Percentiles rank a stretch among this genome's conserved stretches.
Evolutionary conservation across 2,888 invertebrate genomes (phyloP).

Genomic region (Arrhopalites spinosus): DNA sequence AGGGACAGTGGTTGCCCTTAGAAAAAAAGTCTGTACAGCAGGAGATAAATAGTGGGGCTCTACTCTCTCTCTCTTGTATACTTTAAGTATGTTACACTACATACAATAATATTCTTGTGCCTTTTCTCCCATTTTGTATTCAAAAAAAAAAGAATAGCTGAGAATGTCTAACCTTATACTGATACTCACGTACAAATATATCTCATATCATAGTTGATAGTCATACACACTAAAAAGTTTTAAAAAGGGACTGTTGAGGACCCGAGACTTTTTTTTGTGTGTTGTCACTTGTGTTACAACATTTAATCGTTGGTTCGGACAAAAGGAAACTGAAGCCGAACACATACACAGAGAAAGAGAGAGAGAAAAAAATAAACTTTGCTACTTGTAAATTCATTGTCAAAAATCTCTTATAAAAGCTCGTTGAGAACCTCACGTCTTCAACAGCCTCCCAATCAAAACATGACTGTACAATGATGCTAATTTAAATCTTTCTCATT

Average conservation of each 20-base stretch:
- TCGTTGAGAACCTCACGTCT: constrained; percentile 41
- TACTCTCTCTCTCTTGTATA: neutral
- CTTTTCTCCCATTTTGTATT: no score
- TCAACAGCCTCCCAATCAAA: constrained; percentile 44
- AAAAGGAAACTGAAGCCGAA: constrained; percentile 32
- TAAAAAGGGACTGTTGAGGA: constrained; percentile 35
- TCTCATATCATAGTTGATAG: neutral
- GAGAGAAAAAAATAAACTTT: constrained; percentile 26
- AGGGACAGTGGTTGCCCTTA: constrained; percentile 25
- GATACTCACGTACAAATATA: constrained; percentile 6
- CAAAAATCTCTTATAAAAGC: constrained; percentile 32
- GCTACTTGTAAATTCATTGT: constrained; percentile 27
- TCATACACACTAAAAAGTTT: neutral
- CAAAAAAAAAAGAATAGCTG: no score
- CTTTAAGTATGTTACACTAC: no score
- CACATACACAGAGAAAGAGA: neutral
- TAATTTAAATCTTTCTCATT: constrained; percentile 36
- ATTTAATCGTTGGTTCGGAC: constrained; percentile 36
- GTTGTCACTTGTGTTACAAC: constrained; percentile 41
- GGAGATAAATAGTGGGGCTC: constrained; percentile 15
- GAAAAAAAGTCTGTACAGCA: neutral
- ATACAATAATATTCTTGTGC: no score
- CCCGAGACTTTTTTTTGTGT: constrained; percentile 34
- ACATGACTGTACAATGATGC: constrained; percentile 38
- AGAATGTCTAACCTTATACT: no score